phyloP scores from a whole-genome alignment of 1,140 invertebrate genomes.

The Drosophila pandora region DNA sequence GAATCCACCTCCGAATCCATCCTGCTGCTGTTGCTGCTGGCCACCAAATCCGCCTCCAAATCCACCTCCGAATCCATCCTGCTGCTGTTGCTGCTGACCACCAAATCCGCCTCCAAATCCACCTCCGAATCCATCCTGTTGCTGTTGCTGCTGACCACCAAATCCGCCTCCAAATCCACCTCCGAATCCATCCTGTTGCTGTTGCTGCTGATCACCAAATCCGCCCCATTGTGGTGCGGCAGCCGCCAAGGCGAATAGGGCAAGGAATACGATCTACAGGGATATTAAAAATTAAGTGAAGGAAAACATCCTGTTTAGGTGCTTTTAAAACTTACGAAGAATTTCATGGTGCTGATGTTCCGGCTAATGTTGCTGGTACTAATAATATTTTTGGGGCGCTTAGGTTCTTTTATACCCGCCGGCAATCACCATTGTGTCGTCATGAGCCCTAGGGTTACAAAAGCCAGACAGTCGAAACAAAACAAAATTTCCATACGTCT shows the following conservation, averaged over 20 bases:
- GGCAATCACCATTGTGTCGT: conserved; percentile 13
- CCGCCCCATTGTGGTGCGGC: conserved; percentile 19
- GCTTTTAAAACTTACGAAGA: conserved; percentile 14
- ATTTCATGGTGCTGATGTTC: conserved; percentile 25
- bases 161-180: too few species aligned
- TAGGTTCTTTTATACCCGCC: conserved; percentile 23
- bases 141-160: too few species aligned
- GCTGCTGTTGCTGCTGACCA: neutral
- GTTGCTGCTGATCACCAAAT: too few species aligned
- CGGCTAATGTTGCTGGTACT: neutral
- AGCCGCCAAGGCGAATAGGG: conserved; percentile 17
- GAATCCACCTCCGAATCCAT: conserved; percentile 16
- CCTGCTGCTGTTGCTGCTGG: conserved; percentile 27
- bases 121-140: neutral
- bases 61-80: neutral
- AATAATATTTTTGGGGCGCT: neutral
- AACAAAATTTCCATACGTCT: conserved; percentile 19
- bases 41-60: conserved; percentile 12
- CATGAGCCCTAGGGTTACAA: conserved; percentile 1
- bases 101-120: neutral
- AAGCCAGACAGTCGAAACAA: conserved; percentile 5
- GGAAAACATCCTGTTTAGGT: neutral
- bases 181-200: too few species aligned
- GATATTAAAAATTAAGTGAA: neutral
- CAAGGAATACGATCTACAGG: conserved; percentile 23